Percentiles rank a stretch among this genome's conserved stretches.
These are phyloP conservation scores for Leiothrix lutea DNA, from an alignment of 2,113 vertebrate genomes.

Conservation along the genomic window DNA sequence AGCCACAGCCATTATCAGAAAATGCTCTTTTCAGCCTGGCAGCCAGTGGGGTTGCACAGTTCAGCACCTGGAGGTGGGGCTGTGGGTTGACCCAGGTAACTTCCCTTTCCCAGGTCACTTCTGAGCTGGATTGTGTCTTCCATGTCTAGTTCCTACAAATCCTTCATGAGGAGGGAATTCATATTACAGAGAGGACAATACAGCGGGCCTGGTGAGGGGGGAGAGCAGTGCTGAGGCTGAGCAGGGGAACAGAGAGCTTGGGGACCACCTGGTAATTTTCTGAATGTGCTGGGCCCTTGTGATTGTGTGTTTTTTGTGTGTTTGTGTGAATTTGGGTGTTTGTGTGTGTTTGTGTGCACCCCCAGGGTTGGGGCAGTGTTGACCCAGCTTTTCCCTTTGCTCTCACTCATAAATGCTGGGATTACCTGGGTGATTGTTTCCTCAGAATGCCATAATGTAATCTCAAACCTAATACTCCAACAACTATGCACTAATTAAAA, in stretches of 20 bases:
- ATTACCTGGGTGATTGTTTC: constrained; percentile 72
- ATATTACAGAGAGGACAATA: accelerated
- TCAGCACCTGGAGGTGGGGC: not conserved
- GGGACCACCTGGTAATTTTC: not conserved
- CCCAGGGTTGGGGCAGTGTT: not conserved
- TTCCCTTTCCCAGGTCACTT: not conserved
- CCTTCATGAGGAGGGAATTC: not conserved
- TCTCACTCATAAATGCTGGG: constrained; percentile 58
- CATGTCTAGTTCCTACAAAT: not conserved
- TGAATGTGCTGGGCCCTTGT: accelerated
- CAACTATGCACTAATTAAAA: constrained; percentile 81
- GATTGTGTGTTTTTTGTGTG: accelerated
- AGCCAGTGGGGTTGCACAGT: not conserved
- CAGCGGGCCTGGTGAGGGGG: not conserved
- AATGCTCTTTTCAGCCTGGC: not conserved
- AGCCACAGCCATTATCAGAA: not conserved
- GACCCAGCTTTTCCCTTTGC: constrained; percentile 22
- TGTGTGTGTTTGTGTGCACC: accelerated
- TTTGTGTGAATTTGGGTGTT: not conserved
- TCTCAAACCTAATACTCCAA: constrained; percentile 77
- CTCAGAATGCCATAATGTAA: constrained; percentile 72
- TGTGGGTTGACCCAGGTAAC: not conserved
- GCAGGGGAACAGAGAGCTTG: not conserved
- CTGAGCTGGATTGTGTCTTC: not conserved
- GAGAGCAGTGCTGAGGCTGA: not conserved